A percentile compares a stretch with the other conserved stretches of the same genome.
Evolutionary conservation across 2,797 vertebrate species (phyloP).

Genomic region (Macroramphosus scolopax): DNA sequence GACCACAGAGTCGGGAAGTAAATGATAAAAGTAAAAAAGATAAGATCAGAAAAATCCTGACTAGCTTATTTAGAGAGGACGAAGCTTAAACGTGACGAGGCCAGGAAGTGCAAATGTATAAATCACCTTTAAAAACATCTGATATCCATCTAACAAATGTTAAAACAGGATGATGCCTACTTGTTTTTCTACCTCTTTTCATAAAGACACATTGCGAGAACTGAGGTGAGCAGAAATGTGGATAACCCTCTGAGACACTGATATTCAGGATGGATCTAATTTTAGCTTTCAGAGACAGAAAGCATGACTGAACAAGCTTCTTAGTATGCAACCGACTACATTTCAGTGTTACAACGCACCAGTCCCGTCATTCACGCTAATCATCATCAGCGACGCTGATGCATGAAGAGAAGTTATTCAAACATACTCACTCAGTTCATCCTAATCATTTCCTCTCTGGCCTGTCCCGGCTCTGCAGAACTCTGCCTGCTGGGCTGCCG

Average conservation of each 20-base stretch:
- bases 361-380: slow-evolving; percentile 26
- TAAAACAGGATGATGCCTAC: background rate
- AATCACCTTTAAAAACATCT: background rate
- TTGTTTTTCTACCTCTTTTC: slow-evolving; percentile 1
- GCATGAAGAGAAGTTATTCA: too few relatives aligned
- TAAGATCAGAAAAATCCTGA: too few relatives aligned
- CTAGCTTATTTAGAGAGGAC: too few relatives aligned
- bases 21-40: too few relatives aligned
- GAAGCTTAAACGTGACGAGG: too few relatives aligned
- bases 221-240: slow-evolving; percentile 14
- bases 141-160: background rate
- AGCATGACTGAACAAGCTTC: slow-evolving; percentile 12
- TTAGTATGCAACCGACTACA: slow-evolving; percentile 19
- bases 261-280: slow-evolving; percentile 28
- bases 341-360: slow-evolving; percentile 23
- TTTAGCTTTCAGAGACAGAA: slow-evolving; percentile 30
- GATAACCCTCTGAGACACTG: background rate
- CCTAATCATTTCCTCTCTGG: too few relatives aligned
- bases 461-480: too few relatives aligned
- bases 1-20: too few relatives aligned
- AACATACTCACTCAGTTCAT: too few relatives aligned
- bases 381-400: slow-evolving; percentile 10
- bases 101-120: too few relatives aligned
- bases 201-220: background rate
- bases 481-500: too few relatives aligned